phyloP scores from a whole-genome alignment of 2,113 vertebrate genomes.

The Aramus guarauna region DNA sequence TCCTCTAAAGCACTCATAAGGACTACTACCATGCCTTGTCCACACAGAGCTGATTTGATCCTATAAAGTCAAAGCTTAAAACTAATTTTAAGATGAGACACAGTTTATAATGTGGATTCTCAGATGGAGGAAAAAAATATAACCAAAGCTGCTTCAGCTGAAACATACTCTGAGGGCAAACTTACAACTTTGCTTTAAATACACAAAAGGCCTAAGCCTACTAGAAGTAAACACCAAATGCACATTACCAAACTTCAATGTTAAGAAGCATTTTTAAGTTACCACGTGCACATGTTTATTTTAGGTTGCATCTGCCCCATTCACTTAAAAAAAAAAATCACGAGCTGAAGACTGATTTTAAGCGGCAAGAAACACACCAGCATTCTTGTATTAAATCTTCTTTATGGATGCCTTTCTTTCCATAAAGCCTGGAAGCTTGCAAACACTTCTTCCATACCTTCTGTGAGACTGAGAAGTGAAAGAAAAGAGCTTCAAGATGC shows the following conservation, averaged over 20 bases:
- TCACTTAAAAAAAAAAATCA: neutral
- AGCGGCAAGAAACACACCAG: neutral
- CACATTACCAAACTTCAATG: neutral
- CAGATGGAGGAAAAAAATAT: neutral
- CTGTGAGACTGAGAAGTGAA: neutral
- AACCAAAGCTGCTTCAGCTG: neutral
- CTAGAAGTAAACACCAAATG: neutral
- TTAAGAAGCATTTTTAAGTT: neutral
- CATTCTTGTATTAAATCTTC: neutral
- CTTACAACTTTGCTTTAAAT: neutral
- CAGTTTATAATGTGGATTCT: neutral
- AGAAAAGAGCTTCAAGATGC: neutral
- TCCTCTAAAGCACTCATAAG: neutral
- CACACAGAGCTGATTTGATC: neutral
- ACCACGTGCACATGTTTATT: neutral
- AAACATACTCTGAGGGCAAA: neutral
- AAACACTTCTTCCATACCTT: neutral
- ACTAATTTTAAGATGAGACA: neutral
- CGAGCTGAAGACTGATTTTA: neutral
- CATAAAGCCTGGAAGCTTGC: neutral
- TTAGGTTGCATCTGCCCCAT: neutral
- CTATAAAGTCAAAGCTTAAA: neutral
- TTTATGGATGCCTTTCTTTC: neutral
- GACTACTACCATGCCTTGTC: neutral
- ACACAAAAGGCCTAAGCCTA: neutral